Evolutionary conservation across 2,113 vertebrate species (phyloP).

Genomic region (Litocranius walleri): DNA sequence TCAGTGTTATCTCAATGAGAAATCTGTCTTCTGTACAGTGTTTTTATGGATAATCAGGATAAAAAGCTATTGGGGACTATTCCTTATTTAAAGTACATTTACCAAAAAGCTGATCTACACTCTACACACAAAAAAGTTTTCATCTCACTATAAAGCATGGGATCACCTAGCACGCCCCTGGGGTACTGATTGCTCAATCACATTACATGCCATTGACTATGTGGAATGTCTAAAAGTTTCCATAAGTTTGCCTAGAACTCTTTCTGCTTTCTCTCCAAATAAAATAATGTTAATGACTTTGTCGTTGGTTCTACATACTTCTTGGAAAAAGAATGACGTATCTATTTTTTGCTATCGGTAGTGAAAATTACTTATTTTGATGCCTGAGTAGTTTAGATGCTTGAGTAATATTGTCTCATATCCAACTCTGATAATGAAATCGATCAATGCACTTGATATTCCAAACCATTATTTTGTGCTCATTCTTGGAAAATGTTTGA

Average conservation of each 20-base stretch:
- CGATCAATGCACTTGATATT: neutral
- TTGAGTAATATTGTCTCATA: neutral
- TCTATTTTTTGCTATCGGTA: neutral
- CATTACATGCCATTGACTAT: neutral
- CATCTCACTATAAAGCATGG: neutral
- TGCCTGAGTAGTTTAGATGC: neutral
- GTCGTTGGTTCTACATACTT: neutral
- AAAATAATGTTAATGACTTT: neutral
- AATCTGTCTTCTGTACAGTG: neutral
- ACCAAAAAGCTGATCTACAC: neutral
- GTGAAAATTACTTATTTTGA: conserved; percentile 23
- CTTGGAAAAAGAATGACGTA: neutral
- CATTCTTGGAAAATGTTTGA: neutral
- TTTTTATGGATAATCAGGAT: conserved; percentile 28
- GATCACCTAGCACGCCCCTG: neutral
- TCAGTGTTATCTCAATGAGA: neutral
- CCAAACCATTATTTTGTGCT: neutral
- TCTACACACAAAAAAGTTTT: neutral
- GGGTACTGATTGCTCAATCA: neutral
- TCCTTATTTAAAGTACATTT: conserved; percentile 8
- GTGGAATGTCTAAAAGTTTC: neutral
- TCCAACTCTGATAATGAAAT: conserved; percentile 25
- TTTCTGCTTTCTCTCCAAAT: neutral
- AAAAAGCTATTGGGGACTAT: neutral
- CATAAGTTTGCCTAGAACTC: neutral